Conservation (phyloP, 2,113 vertebrate species). For the Archocentrus centrarchus region DNA sequence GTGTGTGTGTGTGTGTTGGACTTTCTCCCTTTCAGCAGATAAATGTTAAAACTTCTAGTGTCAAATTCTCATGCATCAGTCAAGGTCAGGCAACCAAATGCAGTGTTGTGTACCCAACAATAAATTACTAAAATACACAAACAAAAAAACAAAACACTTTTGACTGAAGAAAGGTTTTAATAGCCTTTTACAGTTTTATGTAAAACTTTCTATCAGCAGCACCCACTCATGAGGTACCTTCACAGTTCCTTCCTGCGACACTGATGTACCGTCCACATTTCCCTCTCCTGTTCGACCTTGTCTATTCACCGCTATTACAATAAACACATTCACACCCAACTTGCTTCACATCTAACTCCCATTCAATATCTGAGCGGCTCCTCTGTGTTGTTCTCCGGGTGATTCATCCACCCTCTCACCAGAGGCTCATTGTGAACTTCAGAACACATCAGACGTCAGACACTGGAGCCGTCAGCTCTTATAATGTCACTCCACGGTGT, state of each 20-base stretch:
- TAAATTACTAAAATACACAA: no score
- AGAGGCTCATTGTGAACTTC: slow-evolving; percentile 84
- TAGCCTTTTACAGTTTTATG: not conserved
- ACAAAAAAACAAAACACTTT: no score
- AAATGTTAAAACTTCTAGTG: not conserved
- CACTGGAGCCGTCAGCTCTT: slow-evolving; percentile 76
- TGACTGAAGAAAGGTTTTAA: not conserved
- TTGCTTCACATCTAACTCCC: slow-evolving; percentile 52
- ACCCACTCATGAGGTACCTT: slow-evolving; percentile 32
- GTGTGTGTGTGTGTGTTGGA: no score
- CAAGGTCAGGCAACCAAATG: slow-evolving; percentile 8
- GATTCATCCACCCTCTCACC: slow-evolving; percentile 79
- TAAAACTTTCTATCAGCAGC: not conserved
- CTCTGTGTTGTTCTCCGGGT: slow-evolving; percentile 55
- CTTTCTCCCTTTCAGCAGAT: not conserved
- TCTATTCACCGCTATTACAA: slow-evolving; percentile 50
- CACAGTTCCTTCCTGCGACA: not conserved
- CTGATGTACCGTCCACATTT: not conserved
- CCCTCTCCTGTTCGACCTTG: slow-evolving; percentile 40
- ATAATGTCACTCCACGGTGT: slow-evolving; percentile 73
- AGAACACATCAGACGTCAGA: slow-evolving; percentile 83
- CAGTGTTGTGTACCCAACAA: no score
- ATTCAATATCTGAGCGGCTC: slow-evolving; percentile 57
- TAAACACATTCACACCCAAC: slow-evolving; percentile 55
- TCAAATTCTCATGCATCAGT: not conserved